Conservation (phyloP, 2,113 vertebrate genomes). For the Phodopus roborovskii region DNA sequence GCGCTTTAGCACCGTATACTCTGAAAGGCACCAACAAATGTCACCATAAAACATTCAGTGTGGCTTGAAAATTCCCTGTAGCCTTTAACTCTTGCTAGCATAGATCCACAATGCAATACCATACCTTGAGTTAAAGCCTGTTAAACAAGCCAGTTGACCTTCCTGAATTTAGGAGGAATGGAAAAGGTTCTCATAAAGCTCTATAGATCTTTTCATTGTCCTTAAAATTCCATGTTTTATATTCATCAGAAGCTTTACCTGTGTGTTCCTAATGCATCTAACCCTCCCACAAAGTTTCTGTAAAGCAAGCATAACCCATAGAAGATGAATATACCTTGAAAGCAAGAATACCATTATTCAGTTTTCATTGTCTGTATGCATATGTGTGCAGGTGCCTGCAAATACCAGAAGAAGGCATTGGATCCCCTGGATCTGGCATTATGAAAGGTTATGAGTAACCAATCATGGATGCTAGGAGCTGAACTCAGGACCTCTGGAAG, state of each 20-base stretch:
- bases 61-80: background rate
- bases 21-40: background rate
- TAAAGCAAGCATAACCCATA: background rate
- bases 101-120: background rate
- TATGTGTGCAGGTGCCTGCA: background rate
- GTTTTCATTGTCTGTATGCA: background rate
- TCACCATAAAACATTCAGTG: background rate
- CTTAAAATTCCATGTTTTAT: background rate
- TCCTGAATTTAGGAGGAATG: background rate
- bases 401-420: too few relatives aligned
- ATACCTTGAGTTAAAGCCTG: background rate
- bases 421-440: background rate
- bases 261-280: conserved; percentile 20
- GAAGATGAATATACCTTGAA: background rate
- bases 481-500: background rate
- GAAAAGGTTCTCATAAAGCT: conserved; percentile 1
- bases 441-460: background rate
- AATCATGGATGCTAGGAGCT: background rate
- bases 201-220: background rate
- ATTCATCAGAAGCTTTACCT: background rate
- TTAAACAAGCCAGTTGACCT: background rate
- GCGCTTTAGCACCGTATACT: background rate
- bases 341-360: background rate
- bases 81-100: background rate
- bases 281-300: background rate